Conservation (phyloP, 2,797 vertebrate genomes). For the Halcyon chelicuti region DNA sequence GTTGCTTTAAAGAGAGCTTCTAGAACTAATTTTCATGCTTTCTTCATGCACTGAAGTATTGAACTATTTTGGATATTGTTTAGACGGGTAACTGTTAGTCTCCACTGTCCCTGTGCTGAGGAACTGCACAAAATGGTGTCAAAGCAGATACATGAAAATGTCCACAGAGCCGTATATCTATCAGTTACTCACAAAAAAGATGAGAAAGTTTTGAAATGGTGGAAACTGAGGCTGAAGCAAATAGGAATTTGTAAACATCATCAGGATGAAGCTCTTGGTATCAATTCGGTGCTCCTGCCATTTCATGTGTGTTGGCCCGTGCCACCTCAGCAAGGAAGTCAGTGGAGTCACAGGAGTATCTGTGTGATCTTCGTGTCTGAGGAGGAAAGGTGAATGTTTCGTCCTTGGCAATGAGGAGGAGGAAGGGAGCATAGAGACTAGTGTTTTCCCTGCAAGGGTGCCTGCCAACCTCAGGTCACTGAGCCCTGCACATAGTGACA, state of each 20-base stretch:
- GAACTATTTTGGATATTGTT: neutral
- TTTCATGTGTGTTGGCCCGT: fast-evolving
- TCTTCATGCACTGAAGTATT: neutral
- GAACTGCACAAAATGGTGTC: neutral
- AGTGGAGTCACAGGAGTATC: neutral
- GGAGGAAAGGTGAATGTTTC: neutral
- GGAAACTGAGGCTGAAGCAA: neutral
- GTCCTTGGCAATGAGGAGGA: neutral
- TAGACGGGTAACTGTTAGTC: neutral
- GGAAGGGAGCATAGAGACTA: neutral
- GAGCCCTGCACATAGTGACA: neutral
- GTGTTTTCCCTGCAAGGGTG: neutral
- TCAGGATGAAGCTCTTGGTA: neutral
- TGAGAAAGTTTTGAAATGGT: neutral
- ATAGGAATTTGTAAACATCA: neutral
- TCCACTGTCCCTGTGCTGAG: fast-evolving
- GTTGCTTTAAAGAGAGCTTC: neutral
- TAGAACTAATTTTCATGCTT: neutral
- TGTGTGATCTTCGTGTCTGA: neutral
- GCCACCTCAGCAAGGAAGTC: neutral
- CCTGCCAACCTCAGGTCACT: neutral
- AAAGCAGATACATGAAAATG: neutral
- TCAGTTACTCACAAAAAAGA: neutral
- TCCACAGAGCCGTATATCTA: neutral
- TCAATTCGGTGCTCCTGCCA: neutral